Evolutionary conservation across 2,888 invertebrate species (phyloP).

Genomic region (Agrotis puta): DNA sequence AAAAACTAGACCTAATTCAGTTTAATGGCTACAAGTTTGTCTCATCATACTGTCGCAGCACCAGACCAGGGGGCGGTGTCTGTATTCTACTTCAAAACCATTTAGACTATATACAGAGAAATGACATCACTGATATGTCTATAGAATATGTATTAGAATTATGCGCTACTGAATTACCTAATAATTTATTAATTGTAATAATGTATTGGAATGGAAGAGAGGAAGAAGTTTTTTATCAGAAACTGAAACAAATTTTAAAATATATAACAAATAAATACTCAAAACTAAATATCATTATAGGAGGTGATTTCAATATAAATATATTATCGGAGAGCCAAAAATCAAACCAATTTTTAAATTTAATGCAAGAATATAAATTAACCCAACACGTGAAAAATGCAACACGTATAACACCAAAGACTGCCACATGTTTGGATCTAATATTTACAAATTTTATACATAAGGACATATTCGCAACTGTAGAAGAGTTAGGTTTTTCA

Average conservation of each 20-base stretch:
- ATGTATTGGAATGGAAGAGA: not conserved
- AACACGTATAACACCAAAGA: not conserved
- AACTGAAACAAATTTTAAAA: not conserved
- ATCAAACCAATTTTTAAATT: no score
- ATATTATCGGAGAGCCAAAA: not conserved
- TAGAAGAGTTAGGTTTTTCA: conserved; percentile 1
- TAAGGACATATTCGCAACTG: not conserved
- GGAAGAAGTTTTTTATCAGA: not conserved
- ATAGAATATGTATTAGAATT: conserved; percentile 2
- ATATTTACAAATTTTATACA: not conserved
- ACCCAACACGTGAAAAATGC: no score
- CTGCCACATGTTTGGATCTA: conserved; percentile 3
- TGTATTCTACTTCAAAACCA: no score
- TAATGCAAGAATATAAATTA: no score
- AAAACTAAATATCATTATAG: not conserved
- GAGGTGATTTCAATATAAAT: not conserved
- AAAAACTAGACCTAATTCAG: no score
- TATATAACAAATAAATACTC: not conserved
- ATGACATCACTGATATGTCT: not conserved
- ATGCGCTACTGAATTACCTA: not conserved
- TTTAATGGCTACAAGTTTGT: no score
- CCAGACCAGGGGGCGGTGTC: no score
- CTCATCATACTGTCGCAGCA: no score
- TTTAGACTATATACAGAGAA: not conserved
- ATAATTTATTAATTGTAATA: not conserved